Base-by-base conservation (phyloP, 2,888 invertebrate species). In the Nemapogon koenigi region DNA sequence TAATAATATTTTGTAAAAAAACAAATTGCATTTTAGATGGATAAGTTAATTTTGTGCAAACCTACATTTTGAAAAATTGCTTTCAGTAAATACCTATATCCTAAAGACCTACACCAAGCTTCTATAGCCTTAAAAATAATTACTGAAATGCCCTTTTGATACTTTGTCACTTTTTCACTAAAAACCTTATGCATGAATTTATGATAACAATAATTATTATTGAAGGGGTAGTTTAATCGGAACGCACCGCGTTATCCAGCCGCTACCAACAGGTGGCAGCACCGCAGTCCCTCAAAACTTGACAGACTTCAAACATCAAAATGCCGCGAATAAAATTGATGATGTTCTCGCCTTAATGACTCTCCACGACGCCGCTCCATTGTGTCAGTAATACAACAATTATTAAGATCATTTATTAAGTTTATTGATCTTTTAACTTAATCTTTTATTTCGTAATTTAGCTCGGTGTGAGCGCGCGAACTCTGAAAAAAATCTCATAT, bases 341-440 rank as follows among this genome's bases (percentile, higher is more conserved):
- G 76, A 76, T 78, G 71, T 70, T 71, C 69, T 71, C 70, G 70
- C 70, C 76, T 72, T 78, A 76, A 76, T 78, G 76, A 72, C 73
- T 75, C 66, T 66, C 69, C 71, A 70, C 76, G 72, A 73, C 65
- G 76, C 76, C 75, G 73, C 71, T 68, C 76, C 73, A 78, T 78
- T 78, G 78, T 78, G 66, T 62, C 69, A 69, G 75, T 78, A 78
- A 76, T 78, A 73, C 73, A 78, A 78, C 78, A 76, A 78, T 76
- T 78, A 78, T 76, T 78, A 71, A 78, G 78, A 78, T 76, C 76
- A 78, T 78, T 78, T 78, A 76, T 78, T 76, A 78, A 76, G 76
- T 78, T 78, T 78, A 78, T 78, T 78, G 78, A 76, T 78, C 76
- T 76, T 76, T 78, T 76, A 76, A 75, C 64, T 76, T 76, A 76